Base-by-base conservation (phyloP, 2,888 invertebrate species). In the Coelinius sp. region DNA sequence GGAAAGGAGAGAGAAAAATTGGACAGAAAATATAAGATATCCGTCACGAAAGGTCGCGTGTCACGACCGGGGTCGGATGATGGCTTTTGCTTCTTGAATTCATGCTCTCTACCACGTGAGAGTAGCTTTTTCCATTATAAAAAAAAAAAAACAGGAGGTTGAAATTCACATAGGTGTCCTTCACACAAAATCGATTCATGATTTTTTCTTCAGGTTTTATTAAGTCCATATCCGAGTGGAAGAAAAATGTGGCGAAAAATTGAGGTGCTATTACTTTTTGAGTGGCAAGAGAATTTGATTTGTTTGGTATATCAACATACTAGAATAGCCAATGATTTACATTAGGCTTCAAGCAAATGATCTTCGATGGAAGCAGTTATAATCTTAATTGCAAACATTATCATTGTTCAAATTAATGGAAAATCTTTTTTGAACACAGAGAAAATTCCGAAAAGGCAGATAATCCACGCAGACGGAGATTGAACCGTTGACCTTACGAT, bases 41-140 rank as follows among this genome's bases (percentile, higher is more conserved):
- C 62, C 62, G 35, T 35, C 62, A 62, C 62, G 62, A 62, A 62
- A 38, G 62, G 62, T 38, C 38, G 62, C 62, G 62, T 62, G 62
- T 62, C 38, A 62, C 35, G 38, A 38, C 35, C n/a, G 38, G 62
- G 35, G 38, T 62, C 22, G 62, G 62, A 62, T 62, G 62, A 62
- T 62, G 62, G 62, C 38, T 62, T 62, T n/a, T 38, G 62, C 38
- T 35, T 62, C 38, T 62, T 35, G 62, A 62, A 62, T 62, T 62
- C 38, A 62, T 62, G 38, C 62, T n/a, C 38, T 56, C 27, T 17
- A 27, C 38, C 62, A 62, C 22, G 38, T 62, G 38, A 62, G 38
- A 62, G 38, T 62, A 38, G 62, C 35, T 35, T 62, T 56, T 38
- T 62, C 20, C 20, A 62, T 62, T 20, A 20, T 38, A 38, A 62